Percentiles rank a stretch among this genome's conserved stretches.
phyloP scores from a whole-genome alignment of 2,888 invertebrate genomes.

The Ceriagrion tenellum region DNA sequence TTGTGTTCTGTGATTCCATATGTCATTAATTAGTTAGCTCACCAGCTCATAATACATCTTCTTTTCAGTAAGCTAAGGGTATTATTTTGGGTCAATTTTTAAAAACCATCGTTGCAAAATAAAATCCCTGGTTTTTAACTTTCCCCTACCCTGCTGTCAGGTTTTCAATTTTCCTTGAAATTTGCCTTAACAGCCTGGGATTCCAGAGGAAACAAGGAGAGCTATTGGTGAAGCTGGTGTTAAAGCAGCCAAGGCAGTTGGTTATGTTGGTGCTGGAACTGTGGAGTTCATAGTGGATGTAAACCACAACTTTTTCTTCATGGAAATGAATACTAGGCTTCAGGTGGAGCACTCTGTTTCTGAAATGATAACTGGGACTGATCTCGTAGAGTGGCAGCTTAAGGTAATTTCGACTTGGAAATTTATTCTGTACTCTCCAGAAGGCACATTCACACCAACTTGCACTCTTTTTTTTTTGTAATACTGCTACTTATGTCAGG shows the following conservation, averaged over 20 bases:
- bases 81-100: no score
- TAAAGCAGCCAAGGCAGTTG: slow-evolving; percentile 95
- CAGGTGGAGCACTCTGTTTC: slow-evolving; percentile 98
- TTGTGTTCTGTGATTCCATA: no score
- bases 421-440: no score
- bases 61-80: no score
- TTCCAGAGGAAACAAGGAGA: slow-evolving; percentile 86
- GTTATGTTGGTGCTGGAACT: slow-evolving; percentile 98
- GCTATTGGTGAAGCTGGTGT: slow-evolving; percentile 95
- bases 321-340: slow-evolving; percentile 99
- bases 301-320: slow-evolving; percentile 95
- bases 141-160: no score
- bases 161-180: neutral
- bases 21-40: no score
- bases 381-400: slow-evolving; percentile 99
- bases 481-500: no score
- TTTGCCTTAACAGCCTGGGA: slow-evolving; percentile 85
- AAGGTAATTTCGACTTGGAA: slow-evolving; percentile 76
- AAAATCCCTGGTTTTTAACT: no score
- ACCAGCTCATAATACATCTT: no score
- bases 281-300: slow-evolving; percentile 98
- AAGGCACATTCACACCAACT: no score
- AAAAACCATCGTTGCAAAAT: no score
- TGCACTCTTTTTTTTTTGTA: no score
- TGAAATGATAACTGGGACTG: slow-evolving; percentile 98